phyloP scores from a whole-genome alignment of 35 echinoderm and acorn worm genomes.

The Hemicentrotus pulcherrimus region DNA sequence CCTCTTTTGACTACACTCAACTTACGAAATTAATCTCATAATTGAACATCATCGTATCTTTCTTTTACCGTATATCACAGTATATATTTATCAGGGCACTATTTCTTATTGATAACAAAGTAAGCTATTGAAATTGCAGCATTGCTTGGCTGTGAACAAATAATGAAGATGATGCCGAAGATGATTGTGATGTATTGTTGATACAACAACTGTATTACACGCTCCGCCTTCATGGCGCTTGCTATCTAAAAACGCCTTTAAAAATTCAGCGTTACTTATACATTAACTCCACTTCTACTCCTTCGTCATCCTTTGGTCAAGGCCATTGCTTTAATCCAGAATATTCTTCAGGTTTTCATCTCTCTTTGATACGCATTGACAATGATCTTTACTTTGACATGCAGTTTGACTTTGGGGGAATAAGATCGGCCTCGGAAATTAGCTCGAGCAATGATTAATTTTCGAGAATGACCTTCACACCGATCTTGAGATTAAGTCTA shows the following conservation, averaged over 20 bases:
- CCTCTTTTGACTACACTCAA: neutral
- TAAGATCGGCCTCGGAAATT: too few species aligned
- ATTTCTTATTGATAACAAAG: neutral
- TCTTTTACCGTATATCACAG: neutral
- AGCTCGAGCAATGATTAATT: neutral
- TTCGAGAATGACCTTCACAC: neutral
- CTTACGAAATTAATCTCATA: neutral
- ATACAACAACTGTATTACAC: neutral
- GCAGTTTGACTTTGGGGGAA: too few species aligned
- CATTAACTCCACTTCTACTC: too few species aligned
- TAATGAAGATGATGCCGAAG: neutral
- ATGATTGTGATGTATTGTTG: neutral
- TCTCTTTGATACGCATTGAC: neutral
- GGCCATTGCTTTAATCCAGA: neutral
- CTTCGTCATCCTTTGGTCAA: neutral
- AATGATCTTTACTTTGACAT: neutral
- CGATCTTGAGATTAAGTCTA: neutral
- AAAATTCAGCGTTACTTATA: neutral
- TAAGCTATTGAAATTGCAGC: neutral
- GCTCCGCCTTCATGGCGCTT: neutral
- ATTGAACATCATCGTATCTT: neutral
- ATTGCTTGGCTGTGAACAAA: neutral
- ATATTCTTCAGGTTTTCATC: neutral
- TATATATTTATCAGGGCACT: neutral
- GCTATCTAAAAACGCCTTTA: neutral